Evolutionary conservation across 2,888 invertebrate species (phyloP).

Genomic region (Flexamia atlantica): DNA sequence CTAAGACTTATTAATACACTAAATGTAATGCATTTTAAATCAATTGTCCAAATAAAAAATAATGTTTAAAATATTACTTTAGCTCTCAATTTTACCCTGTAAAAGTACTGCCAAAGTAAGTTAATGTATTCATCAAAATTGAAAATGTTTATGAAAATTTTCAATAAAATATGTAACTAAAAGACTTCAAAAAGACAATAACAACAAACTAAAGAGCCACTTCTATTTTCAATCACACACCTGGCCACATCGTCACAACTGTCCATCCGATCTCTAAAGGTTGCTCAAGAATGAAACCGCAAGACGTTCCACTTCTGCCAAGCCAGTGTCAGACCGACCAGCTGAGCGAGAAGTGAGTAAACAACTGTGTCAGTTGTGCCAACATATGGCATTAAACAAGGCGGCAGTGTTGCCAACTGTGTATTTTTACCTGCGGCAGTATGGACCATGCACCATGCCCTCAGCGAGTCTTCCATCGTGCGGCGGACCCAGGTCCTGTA

Average conservation of each 20-base stretch:
- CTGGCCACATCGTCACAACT: neutral
- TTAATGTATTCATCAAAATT: too few relatives aligned
- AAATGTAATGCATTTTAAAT: too few relatives aligned
- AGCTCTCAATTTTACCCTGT: too few relatives aligned
- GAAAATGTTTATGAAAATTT: too few relatives aligned
- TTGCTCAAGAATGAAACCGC: constrained; percentile 8
- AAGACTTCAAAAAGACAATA: too few relatives aligned
- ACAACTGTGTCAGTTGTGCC: constrained; percentile 37
- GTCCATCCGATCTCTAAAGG: neutral
- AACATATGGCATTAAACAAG: constrained; percentile 31
- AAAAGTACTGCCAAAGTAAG: too few relatives aligned
- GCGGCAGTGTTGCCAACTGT: constrained; percentile 36
- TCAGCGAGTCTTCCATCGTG: constrained; percentile 52
- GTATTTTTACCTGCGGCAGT: constrained; percentile 43
- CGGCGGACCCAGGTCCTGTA: constrained; percentile 37
- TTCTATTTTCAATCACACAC: too few relatives aligned
- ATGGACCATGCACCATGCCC: constrained; percentile 55
- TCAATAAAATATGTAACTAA: too few relatives aligned
- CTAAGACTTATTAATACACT: too few relatives aligned
- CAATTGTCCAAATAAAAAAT: too few relatives aligned
- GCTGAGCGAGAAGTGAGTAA: constrained; percentile 33
- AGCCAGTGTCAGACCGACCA: constrained; percentile 21
- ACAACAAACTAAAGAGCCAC: too few relatives aligned
- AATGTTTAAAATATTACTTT: too few relatives aligned
- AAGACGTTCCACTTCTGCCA: neutral